Percentiles rank a stretch among this genome's conserved stretches.
phyloP scores from a whole-genome alignment of 2,113 vertebrate genomes.

The Mormyrus iriodes region DNA sequence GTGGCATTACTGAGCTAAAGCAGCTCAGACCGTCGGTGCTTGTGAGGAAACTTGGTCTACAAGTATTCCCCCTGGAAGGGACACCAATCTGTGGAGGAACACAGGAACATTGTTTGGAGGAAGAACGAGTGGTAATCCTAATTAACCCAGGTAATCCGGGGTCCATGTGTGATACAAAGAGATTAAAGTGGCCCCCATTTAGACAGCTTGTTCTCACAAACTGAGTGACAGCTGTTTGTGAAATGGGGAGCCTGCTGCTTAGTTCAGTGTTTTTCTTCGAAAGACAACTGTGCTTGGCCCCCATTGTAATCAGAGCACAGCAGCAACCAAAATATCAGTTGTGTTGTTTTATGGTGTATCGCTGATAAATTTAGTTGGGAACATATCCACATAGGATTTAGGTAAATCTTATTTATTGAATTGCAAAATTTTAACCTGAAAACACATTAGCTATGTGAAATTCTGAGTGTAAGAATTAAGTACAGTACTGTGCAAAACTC shows the following conservation, averaged over 20 bases:
- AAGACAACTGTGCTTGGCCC: not conserved
- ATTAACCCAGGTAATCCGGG: conserved; percentile 10
- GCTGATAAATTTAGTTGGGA: not conserved
- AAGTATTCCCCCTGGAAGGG: conserved; percentile 7
- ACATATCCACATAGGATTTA: not conserved
- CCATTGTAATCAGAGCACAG: not conserved
- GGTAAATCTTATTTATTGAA: not conserved
- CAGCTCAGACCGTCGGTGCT: not conserved
- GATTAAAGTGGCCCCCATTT: conserved; percentile 12
- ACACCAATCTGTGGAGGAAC: not conserved
- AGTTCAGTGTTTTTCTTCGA: not conserved
- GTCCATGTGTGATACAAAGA: conserved; percentile 10
- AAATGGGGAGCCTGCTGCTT: not conserved
- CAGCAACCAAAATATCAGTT: not conserved
- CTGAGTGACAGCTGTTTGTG: conserved; percentile 14
- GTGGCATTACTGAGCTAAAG: not conserved
- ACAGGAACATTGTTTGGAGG: conserved; percentile 6
- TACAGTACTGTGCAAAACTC: not conserved
- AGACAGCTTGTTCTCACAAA: conserved; percentile 6
- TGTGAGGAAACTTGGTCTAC: not conserved
- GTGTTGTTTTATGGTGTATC: not conserved
- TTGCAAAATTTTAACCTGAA: not conserved
- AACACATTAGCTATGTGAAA: not conserved
- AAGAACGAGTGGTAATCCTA: conserved; percentile 8
- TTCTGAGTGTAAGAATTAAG: not conserved